phyloP scores from a whole-genome alignment of 2,888 invertebrate species.

The Stictocephala bisonia region DNA sequence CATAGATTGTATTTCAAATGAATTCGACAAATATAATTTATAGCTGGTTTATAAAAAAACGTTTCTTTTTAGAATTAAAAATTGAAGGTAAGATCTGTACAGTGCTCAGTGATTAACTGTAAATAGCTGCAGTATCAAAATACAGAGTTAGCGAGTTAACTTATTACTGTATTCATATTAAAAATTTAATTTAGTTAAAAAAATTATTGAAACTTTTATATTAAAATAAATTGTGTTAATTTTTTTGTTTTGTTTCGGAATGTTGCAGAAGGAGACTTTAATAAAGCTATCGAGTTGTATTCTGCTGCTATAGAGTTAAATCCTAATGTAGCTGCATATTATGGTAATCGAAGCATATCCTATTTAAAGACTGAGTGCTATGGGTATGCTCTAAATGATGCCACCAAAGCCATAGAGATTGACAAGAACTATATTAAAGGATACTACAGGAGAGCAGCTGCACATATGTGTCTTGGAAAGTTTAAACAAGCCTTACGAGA shows the following conservation, averaged over 20 bases:
- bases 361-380: slow-evolving; percentile 95
- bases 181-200: background rate
- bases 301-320: slow-evolving; percentile 78
- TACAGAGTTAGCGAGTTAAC: no score
- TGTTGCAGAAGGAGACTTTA: slow-evolving; percentile 34
- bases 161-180: no score
- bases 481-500: slow-evolving; percentile 96
- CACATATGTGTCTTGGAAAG: slow-evolving; percentile 97
- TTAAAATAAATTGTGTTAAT: background rate
- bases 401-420: slow-evolving; percentile 88
- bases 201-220: background rate
- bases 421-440: slow-evolving; percentile 95
- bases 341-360: slow-evolving; percentile 95
- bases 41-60: no score
- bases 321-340: slow-evolving; percentile 88
- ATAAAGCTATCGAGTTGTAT: slow-evolving; percentile 68
- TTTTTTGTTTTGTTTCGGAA: no score
- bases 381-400: slow-evolving; percentile 94
- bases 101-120: no score
- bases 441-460: slow-evolving; percentile 95
- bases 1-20: no score
- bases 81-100: no score
- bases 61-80: no score
- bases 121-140: no score
- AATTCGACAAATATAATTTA: no score